These are phyloP conservation scores for Patiria pectinifera DNA, from an alignment of 53 echinoderm and acorn worm genomes.

Conservation along the genomic window DNA sequence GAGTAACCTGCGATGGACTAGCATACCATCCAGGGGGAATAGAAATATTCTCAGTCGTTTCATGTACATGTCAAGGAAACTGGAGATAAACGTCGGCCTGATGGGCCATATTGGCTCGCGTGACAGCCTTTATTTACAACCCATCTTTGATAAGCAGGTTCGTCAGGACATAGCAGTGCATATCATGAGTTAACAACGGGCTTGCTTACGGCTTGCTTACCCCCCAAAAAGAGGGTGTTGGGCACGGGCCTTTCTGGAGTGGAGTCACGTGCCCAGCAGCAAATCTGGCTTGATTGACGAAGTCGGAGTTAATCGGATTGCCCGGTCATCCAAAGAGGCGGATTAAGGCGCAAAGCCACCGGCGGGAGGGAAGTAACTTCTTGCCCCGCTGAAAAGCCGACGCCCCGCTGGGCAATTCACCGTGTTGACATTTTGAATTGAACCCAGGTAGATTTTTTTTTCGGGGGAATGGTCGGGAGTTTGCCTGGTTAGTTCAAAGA, in stretches of 20 bases:
- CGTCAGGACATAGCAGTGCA: no score
- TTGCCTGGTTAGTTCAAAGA: not conserved
- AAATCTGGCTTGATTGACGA: not conserved
- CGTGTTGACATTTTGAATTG: constrained; percentile 26
- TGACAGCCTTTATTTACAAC: no score
- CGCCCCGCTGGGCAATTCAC: constrained; percentile 8
- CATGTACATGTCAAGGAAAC: no score
- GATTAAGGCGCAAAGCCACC: constrained; percentile 8
- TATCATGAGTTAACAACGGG: not conserved
- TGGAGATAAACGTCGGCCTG: no score
- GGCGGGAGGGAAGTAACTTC: constrained; percentile 9
- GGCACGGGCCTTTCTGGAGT: not conserved
- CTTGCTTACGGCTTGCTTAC: not conserved
- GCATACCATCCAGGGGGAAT: no score
- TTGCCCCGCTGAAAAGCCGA: not conserved
- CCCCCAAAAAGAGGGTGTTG: not conserved
- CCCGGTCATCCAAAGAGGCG: not conserved
- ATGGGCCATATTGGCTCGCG: no score
- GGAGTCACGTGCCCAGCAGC: not conserved
- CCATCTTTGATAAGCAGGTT: no score
- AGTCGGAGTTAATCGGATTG: constrained; percentile 33
- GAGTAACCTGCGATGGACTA: no score
- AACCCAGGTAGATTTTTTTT: not conserved
- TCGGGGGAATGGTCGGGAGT: not conserved
- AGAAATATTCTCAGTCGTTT: no score